These are phyloP conservation scores for Pygoscelis antarcticus DNA, from an alignment of 2,113 vertebrate genomes.

Conservation along the genomic window DNA sequence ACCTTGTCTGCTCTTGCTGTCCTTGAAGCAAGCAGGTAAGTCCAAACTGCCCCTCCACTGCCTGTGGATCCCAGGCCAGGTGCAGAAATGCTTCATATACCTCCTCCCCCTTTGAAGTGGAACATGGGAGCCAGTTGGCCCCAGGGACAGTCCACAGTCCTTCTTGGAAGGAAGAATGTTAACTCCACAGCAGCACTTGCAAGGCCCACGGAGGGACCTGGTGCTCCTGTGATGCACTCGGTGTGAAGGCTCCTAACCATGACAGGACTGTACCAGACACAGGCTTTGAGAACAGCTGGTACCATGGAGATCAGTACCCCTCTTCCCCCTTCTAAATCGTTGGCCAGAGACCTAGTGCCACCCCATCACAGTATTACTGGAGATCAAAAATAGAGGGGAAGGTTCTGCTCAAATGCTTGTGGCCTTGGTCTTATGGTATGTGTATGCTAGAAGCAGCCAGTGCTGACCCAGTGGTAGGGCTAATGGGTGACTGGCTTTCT, in stretches of 20 bases:
- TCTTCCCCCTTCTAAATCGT: not conserved
- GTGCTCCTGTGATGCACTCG: not conserved
- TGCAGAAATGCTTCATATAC: not conserved
- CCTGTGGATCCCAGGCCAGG: not conserved
- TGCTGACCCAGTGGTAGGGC: not conserved
- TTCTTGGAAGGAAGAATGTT: not conserved
- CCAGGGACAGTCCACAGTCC: not conserved
- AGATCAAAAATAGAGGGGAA: not conserved
- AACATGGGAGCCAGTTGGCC: not conserved
- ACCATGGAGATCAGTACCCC: not conserved
- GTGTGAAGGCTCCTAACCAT: not conserved
- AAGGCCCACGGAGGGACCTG: rapidly evolving
- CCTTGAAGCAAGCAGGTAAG: not conserved
- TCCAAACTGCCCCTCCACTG: not conserved
- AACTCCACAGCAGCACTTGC: not conserved
- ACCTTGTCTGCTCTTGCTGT: not conserved
- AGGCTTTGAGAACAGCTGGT: not conserved
- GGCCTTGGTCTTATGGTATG: not conserved
- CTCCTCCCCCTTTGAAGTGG: not conserved
- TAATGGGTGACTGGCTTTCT: not conserved
- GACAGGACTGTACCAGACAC: not conserved
- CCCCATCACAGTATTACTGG: not conserved
- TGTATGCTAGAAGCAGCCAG: not conserved
- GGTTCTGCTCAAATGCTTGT: not conserved
- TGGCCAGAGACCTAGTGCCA: not conserved